phyloP scores from a whole-genome alignment of 1,140 invertebrate species.

The Laupala kohalensis region DNA sequence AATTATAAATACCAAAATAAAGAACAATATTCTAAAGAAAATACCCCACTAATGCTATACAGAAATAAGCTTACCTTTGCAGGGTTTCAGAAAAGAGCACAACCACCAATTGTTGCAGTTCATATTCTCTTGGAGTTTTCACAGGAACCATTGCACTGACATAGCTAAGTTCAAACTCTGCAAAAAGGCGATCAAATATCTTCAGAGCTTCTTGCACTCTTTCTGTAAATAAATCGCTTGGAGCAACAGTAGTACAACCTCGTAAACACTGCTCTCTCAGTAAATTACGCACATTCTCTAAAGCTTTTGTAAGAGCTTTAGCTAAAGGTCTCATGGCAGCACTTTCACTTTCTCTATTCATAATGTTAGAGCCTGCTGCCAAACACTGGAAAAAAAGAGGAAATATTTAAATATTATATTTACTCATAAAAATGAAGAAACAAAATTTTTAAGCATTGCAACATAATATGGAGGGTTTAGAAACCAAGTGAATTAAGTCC shows the following conservation, averaged over 20 bases:
- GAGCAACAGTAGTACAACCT: background rate
- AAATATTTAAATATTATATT: no score
- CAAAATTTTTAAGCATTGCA: no score
- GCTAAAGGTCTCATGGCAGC: conserved; percentile 93
- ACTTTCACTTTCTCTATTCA: conserved; percentile 90
- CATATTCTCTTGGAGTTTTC: conserved; percentile 91
- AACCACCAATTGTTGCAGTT: conserved; percentile 88
- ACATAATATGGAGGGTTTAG: no score
- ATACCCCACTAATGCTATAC: background rate
- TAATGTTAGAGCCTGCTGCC: conserved; percentile 86
- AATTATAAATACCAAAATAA: no score
- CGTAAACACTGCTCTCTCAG: conserved; percentile 67
- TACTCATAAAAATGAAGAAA: no score
- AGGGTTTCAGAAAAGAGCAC: conserved; percentile 95
- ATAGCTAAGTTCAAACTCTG: conserved; percentile 95
- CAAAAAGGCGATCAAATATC: conserved; percentile 90
- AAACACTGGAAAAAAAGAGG: conserved; percentile 48
- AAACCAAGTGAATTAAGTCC: no score
- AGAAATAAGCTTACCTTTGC: conserved; percentile 36
- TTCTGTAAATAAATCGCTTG: conserved; percentile 40
- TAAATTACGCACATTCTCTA: conserved; percentile 82
- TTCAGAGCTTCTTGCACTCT: conserved; percentile 76
- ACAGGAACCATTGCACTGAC: conserved; percentile 99
- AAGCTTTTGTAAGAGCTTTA: conserved; percentile 83
- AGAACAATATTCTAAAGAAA: background rate